A percentile compares a stretch with the other conserved stretches of the same genome.
These are phyloP conservation scores for Lampropteryx suffumata DNA, from an alignment of 2,888 invertebrate species.

Conservation along the genomic window DNA sequence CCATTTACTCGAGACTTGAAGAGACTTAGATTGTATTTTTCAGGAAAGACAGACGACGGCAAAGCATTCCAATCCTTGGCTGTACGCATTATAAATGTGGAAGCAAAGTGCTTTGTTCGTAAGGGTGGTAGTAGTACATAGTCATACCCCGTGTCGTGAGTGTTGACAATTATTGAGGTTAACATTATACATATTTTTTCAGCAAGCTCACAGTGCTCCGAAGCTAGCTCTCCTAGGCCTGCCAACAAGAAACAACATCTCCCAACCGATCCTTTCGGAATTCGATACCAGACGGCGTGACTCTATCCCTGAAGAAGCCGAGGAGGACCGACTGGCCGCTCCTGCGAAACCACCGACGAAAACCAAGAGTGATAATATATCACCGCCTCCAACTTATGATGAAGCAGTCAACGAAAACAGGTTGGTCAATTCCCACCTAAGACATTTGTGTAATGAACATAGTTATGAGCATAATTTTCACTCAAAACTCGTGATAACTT, in stretches of 20 bases:
- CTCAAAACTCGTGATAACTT: too few species aligned
- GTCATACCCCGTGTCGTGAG: too few species aligned
- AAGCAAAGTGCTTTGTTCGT: too few species aligned
- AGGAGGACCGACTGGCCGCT: conserved; percentile 66
- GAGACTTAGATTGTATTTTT: too few species aligned
- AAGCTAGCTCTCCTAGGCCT: conserved; percentile 78
- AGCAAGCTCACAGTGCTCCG: conserved; percentile 85
- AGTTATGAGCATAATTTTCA: too few species aligned
- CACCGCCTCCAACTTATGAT: conserved; percentile 70
- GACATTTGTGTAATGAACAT: too few species aligned
- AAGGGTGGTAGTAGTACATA: too few species aligned
- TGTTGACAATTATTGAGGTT: too few species aligned
- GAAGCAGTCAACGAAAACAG: conserved; percentile 66
- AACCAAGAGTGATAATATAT: conserved; percentile 65
- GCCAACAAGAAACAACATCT: conserved; percentile 83
- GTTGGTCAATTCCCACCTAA: neutral
- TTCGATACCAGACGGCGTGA: conserved; percentile 82
- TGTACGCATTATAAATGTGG: too few species aligned
- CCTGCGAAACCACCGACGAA: conserved; percentile 57
- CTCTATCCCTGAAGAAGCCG: conserved; percentile 85
- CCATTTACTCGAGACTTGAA: too few species aligned
- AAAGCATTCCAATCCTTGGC: too few species aligned
- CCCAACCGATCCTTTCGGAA: conserved; percentile 83
- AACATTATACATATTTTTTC: conserved; percentile 38
- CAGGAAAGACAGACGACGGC: too few species aligned